Evolutionary conservation across 2,113 vertebrate genomes (phyloP).

Genomic region (Globicephala melas): DNA sequence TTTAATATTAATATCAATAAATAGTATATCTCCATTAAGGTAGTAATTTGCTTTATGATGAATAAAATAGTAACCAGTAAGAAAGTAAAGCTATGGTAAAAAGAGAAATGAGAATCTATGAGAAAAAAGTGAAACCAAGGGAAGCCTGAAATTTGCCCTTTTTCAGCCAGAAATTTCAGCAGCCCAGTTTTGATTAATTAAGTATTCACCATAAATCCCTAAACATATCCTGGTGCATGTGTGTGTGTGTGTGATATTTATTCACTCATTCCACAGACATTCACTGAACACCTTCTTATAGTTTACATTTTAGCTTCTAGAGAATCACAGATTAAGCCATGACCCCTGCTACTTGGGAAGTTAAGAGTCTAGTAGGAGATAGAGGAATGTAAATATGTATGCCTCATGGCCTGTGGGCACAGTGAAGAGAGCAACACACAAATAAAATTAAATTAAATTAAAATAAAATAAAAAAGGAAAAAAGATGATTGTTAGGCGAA

Average conservation of each 20-base stretch:
- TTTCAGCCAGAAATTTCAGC: neutral
- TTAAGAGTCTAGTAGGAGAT: too few species aligned
- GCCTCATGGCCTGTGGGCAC: fast-evolving
- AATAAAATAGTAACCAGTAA: neutral
- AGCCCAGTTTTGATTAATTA: neutral
- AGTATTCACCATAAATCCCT: neutral
- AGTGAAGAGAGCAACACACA: neutral
- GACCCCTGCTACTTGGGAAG: too few species aligned
- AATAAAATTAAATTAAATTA: neutral
- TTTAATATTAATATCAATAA: neutral
- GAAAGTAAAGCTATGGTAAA: neutral
- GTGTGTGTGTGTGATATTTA: neutral
- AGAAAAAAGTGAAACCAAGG: neutral
- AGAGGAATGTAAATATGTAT: fast-evolving
- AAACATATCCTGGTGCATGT: neutral
- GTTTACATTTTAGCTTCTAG: neutral
- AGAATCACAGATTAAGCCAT: neutral
- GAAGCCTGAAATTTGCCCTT: neutral
- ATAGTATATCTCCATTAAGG: neutral
- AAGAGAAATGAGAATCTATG: neutral
- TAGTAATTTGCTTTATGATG: neutral
- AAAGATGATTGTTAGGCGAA: neutral
- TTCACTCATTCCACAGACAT: neutral
- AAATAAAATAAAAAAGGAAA: neutral
- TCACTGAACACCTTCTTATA: neutral